phyloP scores from a whole-genome alignment of 1,140 invertebrate species.

The Nasonia giraulti region DNA sequence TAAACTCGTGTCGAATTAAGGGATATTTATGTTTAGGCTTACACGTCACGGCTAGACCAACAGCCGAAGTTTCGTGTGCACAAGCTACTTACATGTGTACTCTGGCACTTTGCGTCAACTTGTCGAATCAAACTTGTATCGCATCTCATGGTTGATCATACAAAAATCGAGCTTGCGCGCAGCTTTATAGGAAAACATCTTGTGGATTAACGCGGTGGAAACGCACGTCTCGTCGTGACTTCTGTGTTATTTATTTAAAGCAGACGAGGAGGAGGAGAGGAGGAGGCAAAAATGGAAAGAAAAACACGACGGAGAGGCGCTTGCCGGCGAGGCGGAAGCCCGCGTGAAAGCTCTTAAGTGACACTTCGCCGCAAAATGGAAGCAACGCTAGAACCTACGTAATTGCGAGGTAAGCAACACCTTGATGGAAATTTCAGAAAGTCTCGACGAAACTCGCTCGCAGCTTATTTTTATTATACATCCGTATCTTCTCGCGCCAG shows the following conservation, averaged over 20 bases:
- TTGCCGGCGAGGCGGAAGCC: background rate
- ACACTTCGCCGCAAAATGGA: constrained; percentile 18
- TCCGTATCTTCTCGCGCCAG: background rate
- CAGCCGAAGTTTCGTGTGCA: no score
- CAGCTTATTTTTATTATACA: background rate
- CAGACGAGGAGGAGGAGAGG: no score
- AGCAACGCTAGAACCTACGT: constrained; percentile 12
- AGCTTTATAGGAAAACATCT: background rate
- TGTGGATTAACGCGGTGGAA: background rate
- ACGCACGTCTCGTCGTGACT: background rate
- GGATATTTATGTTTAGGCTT: background rate
- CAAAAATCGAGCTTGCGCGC: background rate
- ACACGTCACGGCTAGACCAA: no score
- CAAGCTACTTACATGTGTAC: no score
- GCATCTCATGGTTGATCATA: no score
- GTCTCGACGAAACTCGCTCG: background rate
- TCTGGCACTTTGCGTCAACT: no score
- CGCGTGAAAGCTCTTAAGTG: constrained; percentile 11
- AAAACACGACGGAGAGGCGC: background rate
- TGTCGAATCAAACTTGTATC: no score
- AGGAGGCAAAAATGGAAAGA: background rate
- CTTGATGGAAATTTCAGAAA: constrained; percentile 23
- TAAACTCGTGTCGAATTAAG: background rate
- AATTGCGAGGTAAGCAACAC: constrained; percentile 21
- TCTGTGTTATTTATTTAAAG: background rate